Percentiles rank a stretch among this genome's conserved stretches.
phyloP scores from a whole-genome alignment of 1,140 invertebrate genomes.

The Drosophila miranda region DNA sequence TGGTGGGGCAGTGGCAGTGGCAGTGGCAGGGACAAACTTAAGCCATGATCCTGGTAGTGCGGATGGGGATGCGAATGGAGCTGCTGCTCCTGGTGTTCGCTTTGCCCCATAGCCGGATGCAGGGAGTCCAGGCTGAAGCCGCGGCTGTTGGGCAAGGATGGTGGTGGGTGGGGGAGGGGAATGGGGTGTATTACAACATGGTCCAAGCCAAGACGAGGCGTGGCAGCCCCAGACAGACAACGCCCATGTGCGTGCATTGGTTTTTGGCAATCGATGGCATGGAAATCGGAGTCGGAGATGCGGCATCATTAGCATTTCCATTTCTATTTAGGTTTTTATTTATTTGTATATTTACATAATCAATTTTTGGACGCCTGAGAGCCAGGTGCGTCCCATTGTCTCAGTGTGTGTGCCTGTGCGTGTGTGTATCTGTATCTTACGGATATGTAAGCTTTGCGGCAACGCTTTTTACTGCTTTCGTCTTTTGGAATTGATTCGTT shows the following conservation, averaged over 20 bases:
- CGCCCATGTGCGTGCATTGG: conserved; percentile 67
- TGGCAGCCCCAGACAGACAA: conserved; percentile 22
- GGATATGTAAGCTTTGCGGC: conserved; percentile 67
- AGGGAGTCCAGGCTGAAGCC: conserved; percentile 37
- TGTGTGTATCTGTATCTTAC: conserved; percentile 37
- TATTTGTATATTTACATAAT: conserved; percentile 67
- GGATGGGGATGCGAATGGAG: conserved; percentile 17
- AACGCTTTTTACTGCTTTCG: conserved; percentile 58
- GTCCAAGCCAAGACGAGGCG: conserved; percentile 17
- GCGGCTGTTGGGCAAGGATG: conserved; percentile 4
- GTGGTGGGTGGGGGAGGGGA: neutral
- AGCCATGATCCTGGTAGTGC: conserved; percentile 21
- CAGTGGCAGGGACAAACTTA: conserved; percentile 12
- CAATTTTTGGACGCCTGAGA: conserved; percentile 37
- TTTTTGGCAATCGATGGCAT: conserved; percentile 38
- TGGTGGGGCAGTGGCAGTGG: neutral
- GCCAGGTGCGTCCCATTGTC: conserved; percentile 31
- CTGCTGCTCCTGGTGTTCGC: conserved; percentile 25
- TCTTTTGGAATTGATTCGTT: conserved; percentile 69
- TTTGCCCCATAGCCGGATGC: conserved; percentile 4
- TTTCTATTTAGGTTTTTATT: conserved; percentile 54
- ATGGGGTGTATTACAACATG: neutral
- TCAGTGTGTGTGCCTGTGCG: conserved; percentile 8
- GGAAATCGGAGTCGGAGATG: conserved; percentile 15
- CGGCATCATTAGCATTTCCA: conserved; percentile 69